These are phyloP conservation scores for Rhabditoides inermis DNA, from an alignment of 2,888 invertebrate genomes.

Conservation along the genomic window DNA sequence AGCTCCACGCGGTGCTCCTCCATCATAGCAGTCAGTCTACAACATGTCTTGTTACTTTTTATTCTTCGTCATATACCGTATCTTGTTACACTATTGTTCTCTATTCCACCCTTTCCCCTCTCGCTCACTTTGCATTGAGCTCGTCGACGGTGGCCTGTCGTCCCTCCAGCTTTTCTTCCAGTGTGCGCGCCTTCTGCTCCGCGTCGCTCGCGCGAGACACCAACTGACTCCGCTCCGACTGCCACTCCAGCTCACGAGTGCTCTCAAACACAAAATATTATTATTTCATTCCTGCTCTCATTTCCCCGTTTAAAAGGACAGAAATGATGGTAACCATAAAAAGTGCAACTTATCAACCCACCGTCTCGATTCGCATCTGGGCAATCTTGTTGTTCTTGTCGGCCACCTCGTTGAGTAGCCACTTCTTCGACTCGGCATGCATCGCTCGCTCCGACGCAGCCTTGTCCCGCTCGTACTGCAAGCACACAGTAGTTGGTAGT, in stretches of 20 bases:
- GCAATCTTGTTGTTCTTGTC: slow-evolving; percentile 33
- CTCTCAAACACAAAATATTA: slow-evolving; percentile 4
- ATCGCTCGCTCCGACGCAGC: slow-evolving; percentile 12
- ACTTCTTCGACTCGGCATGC: slow-evolving; percentile 18
- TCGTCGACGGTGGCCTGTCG: not conserved
- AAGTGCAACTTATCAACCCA: slow-evolving; percentile 1
- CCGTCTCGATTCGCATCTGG: slow-evolving; percentile 29
- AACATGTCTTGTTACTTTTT: too few species aligned
- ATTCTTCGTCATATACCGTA: too few species aligned
- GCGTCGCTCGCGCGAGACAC: slow-evolving; percentile 7
- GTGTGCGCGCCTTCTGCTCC: slow-evolving; percentile 10
- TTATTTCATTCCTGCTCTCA: too few species aligned
- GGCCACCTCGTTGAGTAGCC: slow-evolving; percentile 30
- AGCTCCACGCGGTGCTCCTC: slow-evolving; percentile 5
- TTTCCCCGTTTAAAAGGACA: too few species aligned
- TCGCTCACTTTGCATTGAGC: slow-evolving; percentile 2
- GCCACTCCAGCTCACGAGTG: slow-evolving; percentile 10
- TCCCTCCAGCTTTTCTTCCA: not conserved
- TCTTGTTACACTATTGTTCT: too few species aligned
- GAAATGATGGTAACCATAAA: too few species aligned
- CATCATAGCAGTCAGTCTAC: too few species aligned
- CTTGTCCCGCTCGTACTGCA: slow-evolving; percentile 23
- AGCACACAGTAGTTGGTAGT: not conserved
- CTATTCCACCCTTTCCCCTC: too few species aligned
- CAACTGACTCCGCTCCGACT: slow-evolving; percentile 8